Evolutionary conservation across 2,888 invertebrate genomes (phyloP).

Genomic region (Eretmocerus hayati): DNA sequence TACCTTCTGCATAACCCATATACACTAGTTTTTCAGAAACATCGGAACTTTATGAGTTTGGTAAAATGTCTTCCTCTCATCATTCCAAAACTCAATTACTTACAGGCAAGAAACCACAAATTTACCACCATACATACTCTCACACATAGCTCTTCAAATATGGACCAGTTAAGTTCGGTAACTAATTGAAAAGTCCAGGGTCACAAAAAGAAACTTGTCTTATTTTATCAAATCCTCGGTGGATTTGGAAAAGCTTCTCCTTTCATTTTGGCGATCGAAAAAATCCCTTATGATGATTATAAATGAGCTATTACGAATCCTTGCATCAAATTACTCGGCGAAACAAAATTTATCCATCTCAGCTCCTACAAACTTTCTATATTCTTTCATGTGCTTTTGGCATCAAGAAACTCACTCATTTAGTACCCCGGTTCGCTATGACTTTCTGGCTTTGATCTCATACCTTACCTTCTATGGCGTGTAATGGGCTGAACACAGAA

Average conservation of each 20-base stretch:
- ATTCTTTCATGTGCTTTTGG: too few species aligned
- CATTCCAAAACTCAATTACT: constrained; percentile 48
- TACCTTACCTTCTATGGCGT: too few species aligned
- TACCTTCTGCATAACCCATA: constrained; percentile 55
- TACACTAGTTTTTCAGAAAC: constrained; percentile 54
- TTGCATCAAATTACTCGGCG: too few species aligned
- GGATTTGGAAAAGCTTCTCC: background rate
- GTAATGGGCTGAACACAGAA: too few species aligned
- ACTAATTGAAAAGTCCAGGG: too few species aligned
- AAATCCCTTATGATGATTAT: too few species aligned
- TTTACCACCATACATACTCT: constrained; percentile 49
- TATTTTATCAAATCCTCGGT: background rate
- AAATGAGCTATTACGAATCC: too few species aligned
- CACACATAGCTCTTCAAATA: constrained; percentile 40
- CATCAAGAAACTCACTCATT: too few species aligned
- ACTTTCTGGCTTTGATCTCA: too few species aligned
- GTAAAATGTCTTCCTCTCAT: constrained; percentile 50
- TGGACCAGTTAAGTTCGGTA: constrained; percentile 44
- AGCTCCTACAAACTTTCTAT: too few species aligned
- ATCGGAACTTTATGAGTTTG: constrained; percentile 54
- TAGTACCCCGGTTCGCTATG: too few species aligned
- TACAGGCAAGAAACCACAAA: constrained; percentile 47
- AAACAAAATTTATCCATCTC: too few species aligned
- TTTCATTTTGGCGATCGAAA: background rate
- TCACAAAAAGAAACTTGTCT: background rate